These are phyloP conservation scores for Alces alces DNA, from an alignment of 2,113 vertebrate species.

Conservation along the genomic window DNA sequence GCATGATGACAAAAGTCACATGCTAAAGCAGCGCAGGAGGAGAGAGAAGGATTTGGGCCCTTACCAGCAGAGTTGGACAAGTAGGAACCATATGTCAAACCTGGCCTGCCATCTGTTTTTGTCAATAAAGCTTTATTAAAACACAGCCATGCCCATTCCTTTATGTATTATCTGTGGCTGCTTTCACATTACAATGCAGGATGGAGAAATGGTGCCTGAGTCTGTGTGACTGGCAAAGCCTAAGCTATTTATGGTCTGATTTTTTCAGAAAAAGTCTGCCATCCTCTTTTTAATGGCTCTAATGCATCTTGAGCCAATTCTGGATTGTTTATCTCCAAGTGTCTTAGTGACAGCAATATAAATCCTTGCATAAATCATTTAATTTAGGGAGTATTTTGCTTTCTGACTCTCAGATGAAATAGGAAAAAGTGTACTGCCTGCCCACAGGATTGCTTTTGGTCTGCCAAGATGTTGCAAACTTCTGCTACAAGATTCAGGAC, in stretches of 20 bases:
- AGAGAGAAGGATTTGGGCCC: neutral
- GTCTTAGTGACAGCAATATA: neutral
- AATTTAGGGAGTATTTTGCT: neutral
- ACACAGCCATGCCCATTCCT: neutral
- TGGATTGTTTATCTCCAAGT: neutral
- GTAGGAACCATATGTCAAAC: neutral
- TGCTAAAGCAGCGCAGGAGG: neutral
- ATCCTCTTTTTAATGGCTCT: neutral
- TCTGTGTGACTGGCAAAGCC: neutral
- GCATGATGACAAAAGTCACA: neutral
- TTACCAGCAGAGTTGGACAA: neutral
- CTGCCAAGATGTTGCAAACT: neutral
- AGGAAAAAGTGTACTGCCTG: neutral
- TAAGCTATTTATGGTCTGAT: neutral
- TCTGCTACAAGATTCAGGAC: neutral
- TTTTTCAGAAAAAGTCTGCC: neutral
- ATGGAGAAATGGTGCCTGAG: neutral
- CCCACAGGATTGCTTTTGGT: neutral
- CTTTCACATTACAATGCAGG: neutral
- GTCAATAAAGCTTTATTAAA: constrained; percentile 18
- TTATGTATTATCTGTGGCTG: neutral
- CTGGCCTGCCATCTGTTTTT: neutral
- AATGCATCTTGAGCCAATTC: neutral
- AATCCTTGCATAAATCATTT: neutral
- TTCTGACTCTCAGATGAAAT: neutral